Percentiles rank a stretch among this genome's conserved stretches.
These are phyloP conservation scores for Atrichornis clamosus DNA, from an alignment of 2,113 vertebrate genomes.

Conservation along the genomic window DNA sequence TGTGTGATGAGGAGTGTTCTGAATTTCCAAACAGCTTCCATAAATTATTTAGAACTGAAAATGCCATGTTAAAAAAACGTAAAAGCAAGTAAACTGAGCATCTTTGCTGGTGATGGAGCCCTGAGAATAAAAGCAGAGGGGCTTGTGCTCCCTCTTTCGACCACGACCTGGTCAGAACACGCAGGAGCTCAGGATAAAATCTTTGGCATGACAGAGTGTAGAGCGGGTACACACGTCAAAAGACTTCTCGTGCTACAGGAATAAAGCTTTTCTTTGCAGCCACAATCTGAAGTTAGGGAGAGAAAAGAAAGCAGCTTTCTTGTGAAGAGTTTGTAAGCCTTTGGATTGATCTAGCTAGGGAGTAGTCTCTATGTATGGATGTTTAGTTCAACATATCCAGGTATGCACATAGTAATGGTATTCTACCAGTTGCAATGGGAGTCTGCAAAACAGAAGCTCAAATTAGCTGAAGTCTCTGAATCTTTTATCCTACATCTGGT, in stretches of 20 bases:
- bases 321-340: neutral
- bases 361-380: neutral
- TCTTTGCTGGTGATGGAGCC: neutral
- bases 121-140: neutral
- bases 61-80: neutral
- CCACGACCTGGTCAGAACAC: neutral
- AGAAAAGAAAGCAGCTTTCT: neutral
- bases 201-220: neutral
- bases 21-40: constrained; percentile 5
- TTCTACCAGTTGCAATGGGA: neutral
- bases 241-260: neutral
- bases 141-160: constrained; percentile 36
- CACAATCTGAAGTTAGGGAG: neutral
- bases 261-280: neutral
- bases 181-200: neutral
- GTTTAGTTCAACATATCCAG: neutral
- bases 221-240: neutral
- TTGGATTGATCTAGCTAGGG: neutral
- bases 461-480: neutral
- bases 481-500: neutral
- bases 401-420: neutral
- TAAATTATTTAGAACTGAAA: constrained; percentile 28
- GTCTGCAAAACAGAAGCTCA: neutral
- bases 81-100: neutral
- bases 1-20: neutral